These are phyloP conservation scores for Trilocha varians DNA, from an alignment of 2,888 invertebrate species.

Conservation along the genomic window DNA sequence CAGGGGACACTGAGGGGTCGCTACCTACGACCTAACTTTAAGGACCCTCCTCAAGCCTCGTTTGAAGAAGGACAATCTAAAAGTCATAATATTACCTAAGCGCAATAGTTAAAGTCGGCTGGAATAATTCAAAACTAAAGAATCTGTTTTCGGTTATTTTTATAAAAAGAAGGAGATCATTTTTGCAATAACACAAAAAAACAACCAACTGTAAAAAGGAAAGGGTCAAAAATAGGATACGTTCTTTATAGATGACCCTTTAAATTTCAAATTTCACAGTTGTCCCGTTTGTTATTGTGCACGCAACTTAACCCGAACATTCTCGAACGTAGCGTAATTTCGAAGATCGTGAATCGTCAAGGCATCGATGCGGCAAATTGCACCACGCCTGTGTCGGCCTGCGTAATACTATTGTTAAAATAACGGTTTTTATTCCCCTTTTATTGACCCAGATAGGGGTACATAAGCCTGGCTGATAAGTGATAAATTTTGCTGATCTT, in stretches of 20 bases:
- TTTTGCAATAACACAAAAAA: no score
- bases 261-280: neutral
- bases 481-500: neutral
- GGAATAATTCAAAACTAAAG: no score
- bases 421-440: constrained; percentile 5
- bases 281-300: neutral
- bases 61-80: no score
- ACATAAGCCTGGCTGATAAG: neutral
- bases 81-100: no score
- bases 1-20: no score
- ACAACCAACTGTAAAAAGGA: no score
- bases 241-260: neutral
- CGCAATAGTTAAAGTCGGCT: no score
- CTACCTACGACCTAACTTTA: no score
- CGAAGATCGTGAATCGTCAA: constrained; percentile 25
- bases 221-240: neutral
- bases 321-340: constrained; percentile 27
- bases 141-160: no score
- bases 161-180: no score
- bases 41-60: no score
- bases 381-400: constrained; percentile 16
- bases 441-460: neutral
- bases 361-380: constrained; percentile 30
- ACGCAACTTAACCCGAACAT: constrained; percentile 17
- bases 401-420: constrained; percentile 11